A percentile compares a stretch with the other conserved stretches of the same genome.
Conservation (phyloP, 2,888 invertebrate genomes). For the Drosophila infuscata region DNA sequence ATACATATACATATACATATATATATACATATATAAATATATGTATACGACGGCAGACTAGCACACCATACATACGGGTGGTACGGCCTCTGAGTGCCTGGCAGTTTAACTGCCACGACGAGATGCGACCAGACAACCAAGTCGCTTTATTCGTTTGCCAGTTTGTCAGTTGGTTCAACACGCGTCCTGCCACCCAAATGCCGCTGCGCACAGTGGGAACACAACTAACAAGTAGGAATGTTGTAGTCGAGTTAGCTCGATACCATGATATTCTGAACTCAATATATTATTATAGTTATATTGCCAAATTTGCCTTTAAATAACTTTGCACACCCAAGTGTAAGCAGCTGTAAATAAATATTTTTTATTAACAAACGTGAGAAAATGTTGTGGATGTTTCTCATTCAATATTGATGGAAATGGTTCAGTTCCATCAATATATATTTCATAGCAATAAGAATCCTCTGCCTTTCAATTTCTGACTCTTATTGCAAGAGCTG, state of each 20-base stretch:
- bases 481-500: background rate
- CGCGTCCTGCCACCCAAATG: conserved; percentile 42
- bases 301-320: background rate
- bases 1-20: background rate
- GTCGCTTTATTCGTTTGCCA: conserved; percentile 32
- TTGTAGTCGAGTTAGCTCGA: background rate
- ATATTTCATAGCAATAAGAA: background rate
- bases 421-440: background rate
- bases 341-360: too few relatives aligned
- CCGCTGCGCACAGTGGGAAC: conserved; percentile 25
- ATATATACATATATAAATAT: background rate
- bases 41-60: conserved; percentile 10
- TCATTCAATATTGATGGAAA: background rate
- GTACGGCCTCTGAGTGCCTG: conserved; percentile 17
- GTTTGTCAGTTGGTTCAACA: conserved; percentile 47
- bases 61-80: conserved; percentile 18
- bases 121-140: conserved; percentile 22
- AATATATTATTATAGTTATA: background rate
- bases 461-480: background rate
- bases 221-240: background rate
- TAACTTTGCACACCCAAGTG: background rate
- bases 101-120: conserved; percentile 31
- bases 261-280: background rate
- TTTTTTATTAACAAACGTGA: background rate
- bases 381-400: background rate